Evolutionary conservation across 2,113 vertebrate species (phyloP).

Genomic region (Nothoprocta pentlandii): DNA sequence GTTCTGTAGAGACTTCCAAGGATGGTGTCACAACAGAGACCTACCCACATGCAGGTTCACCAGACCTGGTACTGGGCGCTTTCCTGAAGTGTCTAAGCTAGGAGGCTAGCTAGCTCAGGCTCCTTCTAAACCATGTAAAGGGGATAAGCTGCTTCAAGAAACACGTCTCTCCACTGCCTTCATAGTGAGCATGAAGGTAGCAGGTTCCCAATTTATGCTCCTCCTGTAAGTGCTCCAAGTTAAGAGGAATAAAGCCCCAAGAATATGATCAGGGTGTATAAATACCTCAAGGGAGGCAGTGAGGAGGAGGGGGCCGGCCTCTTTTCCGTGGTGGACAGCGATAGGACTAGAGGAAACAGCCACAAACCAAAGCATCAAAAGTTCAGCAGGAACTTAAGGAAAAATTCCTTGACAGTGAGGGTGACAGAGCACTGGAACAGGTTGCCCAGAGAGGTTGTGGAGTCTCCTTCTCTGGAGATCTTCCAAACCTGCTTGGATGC

Average conservation of each 20-base stretch:
- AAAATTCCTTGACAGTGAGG: too few relatives aligned
- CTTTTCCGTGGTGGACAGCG: too few relatives aligned
- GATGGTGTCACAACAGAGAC: not conserved
- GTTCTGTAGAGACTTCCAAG: not conserved
- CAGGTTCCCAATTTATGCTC: slow-evolving; percentile 4
- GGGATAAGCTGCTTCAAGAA: slow-evolving; percentile 27
- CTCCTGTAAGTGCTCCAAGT: not conserved
- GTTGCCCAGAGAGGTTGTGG: too few relatives aligned
- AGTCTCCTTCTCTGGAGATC: too few relatives aligned
- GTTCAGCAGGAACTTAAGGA: too few relatives aligned
- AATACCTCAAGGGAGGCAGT: too few relatives aligned
- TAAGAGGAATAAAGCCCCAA: slow-evolving; percentile 19
- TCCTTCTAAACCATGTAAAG: slow-evolving; percentile 43
- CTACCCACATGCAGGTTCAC: not conserved
- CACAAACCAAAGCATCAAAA: too few relatives aligned
- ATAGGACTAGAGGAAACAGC: too few relatives aligned
- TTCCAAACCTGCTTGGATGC: too few relatives aligned
- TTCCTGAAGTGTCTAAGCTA: not conserved
- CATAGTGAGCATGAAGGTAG: slow-evolving; percentile 32
- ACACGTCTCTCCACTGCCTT: slow-evolving; percentile 21
- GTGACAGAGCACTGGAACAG: too few relatives aligned
- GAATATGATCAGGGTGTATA: too few relatives aligned
- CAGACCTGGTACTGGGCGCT: not conserved
- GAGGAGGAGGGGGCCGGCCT: too few relatives aligned
- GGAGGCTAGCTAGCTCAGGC: not conserved